These are phyloP conservation scores for Hypanus sabinus DNA, from an alignment of 2,113 vertebrate genomes.

Conservation along the genomic window DNA sequence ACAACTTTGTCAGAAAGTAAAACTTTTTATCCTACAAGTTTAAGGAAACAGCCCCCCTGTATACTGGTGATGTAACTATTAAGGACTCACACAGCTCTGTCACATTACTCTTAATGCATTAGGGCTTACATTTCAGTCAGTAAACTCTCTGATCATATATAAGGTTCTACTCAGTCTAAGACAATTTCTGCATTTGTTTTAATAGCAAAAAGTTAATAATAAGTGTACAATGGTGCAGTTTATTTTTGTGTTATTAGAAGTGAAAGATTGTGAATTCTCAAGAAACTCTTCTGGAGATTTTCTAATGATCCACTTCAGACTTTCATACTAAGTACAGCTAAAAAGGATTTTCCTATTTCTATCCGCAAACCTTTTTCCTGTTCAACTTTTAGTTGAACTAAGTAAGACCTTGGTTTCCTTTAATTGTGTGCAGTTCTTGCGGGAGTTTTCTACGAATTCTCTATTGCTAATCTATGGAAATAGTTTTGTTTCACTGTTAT, in stretches of 20 bases:
- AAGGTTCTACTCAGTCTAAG: neutral
- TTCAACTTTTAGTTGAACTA: neutral
- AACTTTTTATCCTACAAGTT: neutral
- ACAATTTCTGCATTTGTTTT: constrained; percentile 4
- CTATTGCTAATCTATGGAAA: neutral
- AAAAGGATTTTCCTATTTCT: neutral
- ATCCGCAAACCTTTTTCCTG: neutral
- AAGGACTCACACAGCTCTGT: neutral
- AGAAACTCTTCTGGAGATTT: neutral
- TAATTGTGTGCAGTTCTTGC: neutral
- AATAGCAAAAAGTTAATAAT: neutral
- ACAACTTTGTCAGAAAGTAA: too few species aligned
- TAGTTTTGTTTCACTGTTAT: neutral
- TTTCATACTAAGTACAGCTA: neutral
- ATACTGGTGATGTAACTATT: neutral
- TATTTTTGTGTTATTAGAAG: neutral
- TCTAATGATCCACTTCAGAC: neutral
- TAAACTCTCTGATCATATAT: neutral
- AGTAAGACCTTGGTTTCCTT: neutral
- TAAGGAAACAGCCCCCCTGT: neutral
- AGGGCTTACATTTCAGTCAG: neutral
- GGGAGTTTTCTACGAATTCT: neutral
- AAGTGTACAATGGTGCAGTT: neutral
- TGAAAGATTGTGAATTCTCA: neutral
- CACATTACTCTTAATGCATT: neutral